Conservation (phyloP, 2,113 vertebrate genomes). For the Piaya cayana region DNA sequence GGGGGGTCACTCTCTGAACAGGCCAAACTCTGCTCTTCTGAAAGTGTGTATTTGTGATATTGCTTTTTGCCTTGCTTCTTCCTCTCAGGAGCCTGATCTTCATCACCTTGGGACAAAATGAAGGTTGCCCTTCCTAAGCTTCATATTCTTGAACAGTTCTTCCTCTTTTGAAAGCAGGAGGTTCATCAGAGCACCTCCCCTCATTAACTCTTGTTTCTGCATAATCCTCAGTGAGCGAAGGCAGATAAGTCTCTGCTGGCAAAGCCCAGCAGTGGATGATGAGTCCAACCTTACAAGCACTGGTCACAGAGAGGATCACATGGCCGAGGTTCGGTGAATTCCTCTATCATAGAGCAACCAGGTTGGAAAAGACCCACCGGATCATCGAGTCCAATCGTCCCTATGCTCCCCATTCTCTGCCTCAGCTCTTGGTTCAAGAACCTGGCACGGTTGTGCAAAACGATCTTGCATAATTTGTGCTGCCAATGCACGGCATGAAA, state of each 20-base stretch:
- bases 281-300: neutral
- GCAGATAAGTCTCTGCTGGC: neutral
- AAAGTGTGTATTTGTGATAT: neutral
- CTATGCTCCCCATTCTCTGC: neutral
- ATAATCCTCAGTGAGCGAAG: neutral
- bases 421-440: neutral
- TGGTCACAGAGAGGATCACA: neutral
- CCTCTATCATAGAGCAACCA: too few species aligned
- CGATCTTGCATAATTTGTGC: neutral
- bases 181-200: neutral
- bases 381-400: too few species aligned
- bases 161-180: neutral
- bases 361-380: too few species aligned
- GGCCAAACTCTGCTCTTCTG: neutral
- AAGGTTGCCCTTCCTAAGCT: neutral
- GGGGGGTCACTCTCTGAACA: neutral
- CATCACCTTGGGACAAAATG: rapidly evolving
- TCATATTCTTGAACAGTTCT: neutral
- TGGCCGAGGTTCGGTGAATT: neutral
- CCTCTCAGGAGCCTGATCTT: neutral
- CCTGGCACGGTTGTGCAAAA: neutral
- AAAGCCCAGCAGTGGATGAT: neutral
- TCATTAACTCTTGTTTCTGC: neutral
- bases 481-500: neutral
- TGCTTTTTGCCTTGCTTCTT: neutral